Evolutionary conservation across 1,140 invertebrate genomes (phyloP).

Genomic region (Acromyrmex heyeri): DNA sequence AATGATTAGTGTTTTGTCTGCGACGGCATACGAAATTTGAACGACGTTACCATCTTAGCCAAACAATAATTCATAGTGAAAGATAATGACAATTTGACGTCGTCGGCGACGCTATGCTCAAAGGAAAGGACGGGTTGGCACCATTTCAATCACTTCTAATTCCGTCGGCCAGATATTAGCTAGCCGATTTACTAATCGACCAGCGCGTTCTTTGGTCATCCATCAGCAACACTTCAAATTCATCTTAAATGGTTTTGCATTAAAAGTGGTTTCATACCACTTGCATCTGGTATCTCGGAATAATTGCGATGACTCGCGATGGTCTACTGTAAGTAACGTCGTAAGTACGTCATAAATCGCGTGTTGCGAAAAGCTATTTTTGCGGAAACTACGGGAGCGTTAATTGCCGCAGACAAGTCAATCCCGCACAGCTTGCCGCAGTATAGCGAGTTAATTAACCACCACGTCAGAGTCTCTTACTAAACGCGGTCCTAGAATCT

Average conservation of each 20-base stretch:
- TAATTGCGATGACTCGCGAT: slow-evolving; percentile 8
- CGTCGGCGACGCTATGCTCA: not conserved
- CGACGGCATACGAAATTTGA: not conserved
- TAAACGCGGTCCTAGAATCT: slow-evolving; percentile 34
- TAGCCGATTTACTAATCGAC: slow-evolving; percentile 34
- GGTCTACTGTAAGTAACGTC: not conserved
- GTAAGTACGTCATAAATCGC: slow-evolving; percentile 28
- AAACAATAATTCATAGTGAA: slow-evolving; percentile 36
- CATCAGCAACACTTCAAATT: not conserved
- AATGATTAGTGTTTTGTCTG: slow-evolving; percentile 17
- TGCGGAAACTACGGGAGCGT: slow-evolving; percentile 44
- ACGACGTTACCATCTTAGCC: slow-evolving; percentile 9
- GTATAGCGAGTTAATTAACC: slow-evolving; percentile 73
- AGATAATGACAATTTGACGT: slow-evolving; percentile 33
- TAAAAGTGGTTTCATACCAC: not conserved
- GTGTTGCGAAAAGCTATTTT: slow-evolving; percentile 42
- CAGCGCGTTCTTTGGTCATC: not conserved
- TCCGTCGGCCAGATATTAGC: slow-evolving; percentile 27
- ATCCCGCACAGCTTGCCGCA: slow-evolving; percentile 46
- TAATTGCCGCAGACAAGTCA: slow-evolving; percentile 71
- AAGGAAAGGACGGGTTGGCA: slow-evolving; percentile 29
- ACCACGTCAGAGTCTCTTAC: slow-evolving; percentile 61
- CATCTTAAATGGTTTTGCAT: not conserved
- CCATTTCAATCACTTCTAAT: slow-evolving; percentile 51
- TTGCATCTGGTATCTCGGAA: not conserved